Percentiles rank a stretch among this genome's conserved stretches.
Conservation (phyloP, 2,888 invertebrate genomes). For the Laspeyria flexula region DNA sequence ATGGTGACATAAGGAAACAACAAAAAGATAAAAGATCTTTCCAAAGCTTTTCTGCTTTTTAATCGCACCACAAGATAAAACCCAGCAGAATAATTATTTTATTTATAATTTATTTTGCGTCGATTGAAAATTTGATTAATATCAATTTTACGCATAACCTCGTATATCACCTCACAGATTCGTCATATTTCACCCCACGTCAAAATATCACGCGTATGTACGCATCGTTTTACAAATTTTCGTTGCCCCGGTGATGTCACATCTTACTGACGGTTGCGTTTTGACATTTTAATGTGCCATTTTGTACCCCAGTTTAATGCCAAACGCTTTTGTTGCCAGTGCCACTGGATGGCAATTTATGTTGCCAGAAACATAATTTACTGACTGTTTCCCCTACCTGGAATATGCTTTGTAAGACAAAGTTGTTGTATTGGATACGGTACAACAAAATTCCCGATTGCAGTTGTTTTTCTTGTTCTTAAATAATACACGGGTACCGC, state of each 20-base stretch:
- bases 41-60: too few relatives aligned
- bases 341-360: constrained; percentile 59
- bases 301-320: constrained; percentile 64
- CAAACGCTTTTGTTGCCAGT: constrained; percentile 64
- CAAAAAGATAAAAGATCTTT: too few relatives aligned
- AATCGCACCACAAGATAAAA: too few relatives aligned
- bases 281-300: constrained; percentile 79
- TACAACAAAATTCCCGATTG: constrained; percentile 4
- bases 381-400: constrained; percentile 44
- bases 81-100: too few relatives aligned
- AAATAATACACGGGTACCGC: background rate
- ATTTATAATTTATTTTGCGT: too few relatives aligned
- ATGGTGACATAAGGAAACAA: too few relatives aligned
- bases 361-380: constrained; percentile 63
- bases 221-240: constrained; percentile 36
- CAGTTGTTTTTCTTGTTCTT: constrained; percentile 7
- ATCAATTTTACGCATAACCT: too few relatives aligned
- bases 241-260: constrained; percentile 43
- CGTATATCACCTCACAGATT: background rate
- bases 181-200: constrained; percentile 17
- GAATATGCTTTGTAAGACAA: constrained; percentile 34
- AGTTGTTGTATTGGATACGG: constrained; percentile 30
- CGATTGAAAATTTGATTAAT: too few relatives aligned
- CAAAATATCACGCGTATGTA: constrained; percentile 2
- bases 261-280: constrained; percentile 54